Percentiles rank a stretch among this genome's conserved stretches.
These are phyloP conservation scores for Tiliacea citrago DNA, from an alignment of 2,888 invertebrate species.

Conservation along the genomic window DNA sequence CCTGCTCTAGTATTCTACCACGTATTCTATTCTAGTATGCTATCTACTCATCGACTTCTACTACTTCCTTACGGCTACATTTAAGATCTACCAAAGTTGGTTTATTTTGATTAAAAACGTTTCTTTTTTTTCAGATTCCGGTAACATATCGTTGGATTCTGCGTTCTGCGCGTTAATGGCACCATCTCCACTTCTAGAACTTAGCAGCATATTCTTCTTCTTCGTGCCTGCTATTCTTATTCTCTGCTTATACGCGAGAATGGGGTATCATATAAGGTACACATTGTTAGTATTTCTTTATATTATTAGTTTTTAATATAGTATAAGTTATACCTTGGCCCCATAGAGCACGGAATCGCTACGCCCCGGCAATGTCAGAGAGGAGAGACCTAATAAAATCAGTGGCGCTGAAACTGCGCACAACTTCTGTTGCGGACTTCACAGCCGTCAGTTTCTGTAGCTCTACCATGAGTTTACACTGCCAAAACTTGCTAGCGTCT, in stretches of 20 bases:
- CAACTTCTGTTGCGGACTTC: background rate
- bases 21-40: no score
- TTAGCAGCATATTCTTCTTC: conserved; percentile 96
- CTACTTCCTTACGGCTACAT: background rate
- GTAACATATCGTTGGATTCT: conserved; percentile 92
- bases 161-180: conserved; percentile 95
- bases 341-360: background rate
- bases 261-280: conserved; percentile 93
- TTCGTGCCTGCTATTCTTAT: conserved; percentile 93
- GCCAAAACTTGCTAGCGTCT: no score
- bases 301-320: conserved; percentile 12
- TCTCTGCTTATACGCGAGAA: conserved; percentile 94
- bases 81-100: background rate
- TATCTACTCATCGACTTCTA: background rate
- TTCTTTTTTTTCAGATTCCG: conserved; percentile 78
- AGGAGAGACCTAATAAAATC: background rate
- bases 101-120: background rate
- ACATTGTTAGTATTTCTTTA: conserved; percentile 55
- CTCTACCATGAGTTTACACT: no score
- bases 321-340: background rate
- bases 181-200: conserved; percentile 94
- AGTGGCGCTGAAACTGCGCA: background rate
- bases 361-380: no score
- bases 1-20: no score
- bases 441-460: no score